Evolutionary conservation across 1,140 invertebrate species (phyloP), one percentile per base, ranked within the genome.

Genomic region (Babylonia areolata): DNA sequence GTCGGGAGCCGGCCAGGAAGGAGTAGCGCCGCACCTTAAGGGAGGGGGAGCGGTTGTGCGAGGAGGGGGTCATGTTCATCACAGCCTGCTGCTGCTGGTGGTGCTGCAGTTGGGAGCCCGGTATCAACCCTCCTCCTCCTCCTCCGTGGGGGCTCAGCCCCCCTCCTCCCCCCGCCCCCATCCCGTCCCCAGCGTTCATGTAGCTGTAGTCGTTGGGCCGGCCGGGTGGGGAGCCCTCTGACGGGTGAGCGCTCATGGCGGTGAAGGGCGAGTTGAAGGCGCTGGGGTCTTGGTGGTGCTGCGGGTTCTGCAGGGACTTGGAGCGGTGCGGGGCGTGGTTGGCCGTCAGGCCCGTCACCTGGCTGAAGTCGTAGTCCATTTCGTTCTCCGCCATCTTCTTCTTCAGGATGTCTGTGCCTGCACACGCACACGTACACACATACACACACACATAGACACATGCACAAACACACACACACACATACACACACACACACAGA

Each of bases 341-440:
- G 85, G 91, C 90, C 88, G 89, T 86, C 88, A 92, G 77, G 77
- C 87, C 71, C 84, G 91, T 96, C 96, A 91, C 42, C 81, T 89
- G 82, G 46, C 90, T 91, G 69, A 90, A 91, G 39, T 93, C 90
- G 64, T 91, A 92, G 28, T 92, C 91, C 31, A 92, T 85, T 75
- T 94, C 92, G 71, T 91, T 88, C 82, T 91, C 89, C 81, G 91
- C 91, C n/a, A 90, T 86, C 40, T 93, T 90, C 78, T 94, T 93
- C 86, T 93, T 93, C 40, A 95, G 84, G 23, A 94, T 93, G 85
- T 95, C 94, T 54, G 93, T 93, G n/a, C 94, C 94, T 95, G 87
- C 6, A n/a, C 0, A 37, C 9, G 35, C 9, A 2, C 20, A 78
- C 9, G n/a, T n/a, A 37, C 15, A 35, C 20, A 37, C 31, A 23